phyloP scores from a whole-genome alignment of 2,113 vertebrate genomes.

The Corvus hawaiiensis region DNA sequence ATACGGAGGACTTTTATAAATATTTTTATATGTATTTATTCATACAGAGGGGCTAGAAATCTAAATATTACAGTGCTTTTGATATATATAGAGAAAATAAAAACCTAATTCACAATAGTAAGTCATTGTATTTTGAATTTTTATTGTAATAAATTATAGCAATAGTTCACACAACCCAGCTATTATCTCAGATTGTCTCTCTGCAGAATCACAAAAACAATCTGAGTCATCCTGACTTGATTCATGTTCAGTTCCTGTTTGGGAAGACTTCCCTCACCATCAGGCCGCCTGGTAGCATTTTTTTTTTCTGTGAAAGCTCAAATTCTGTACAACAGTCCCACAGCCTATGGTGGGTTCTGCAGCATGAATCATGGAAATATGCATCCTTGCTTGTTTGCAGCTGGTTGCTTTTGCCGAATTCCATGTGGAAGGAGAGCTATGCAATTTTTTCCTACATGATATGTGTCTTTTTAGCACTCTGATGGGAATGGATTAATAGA shows the following conservation, averaged over 20 bases:
- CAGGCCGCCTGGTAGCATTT: not conserved
- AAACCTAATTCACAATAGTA: not conserved
- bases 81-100: not conserved
- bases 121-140: constrained; percentile 12
- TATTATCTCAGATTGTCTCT: constrained; percentile 58
- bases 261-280: constrained; percentile 17
- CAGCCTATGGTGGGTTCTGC: not conserved
- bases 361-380: constrained; percentile 48
- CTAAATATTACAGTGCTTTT: not conserved
- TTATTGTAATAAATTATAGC: constrained; percentile 39
- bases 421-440: not conserved
- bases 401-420: not conserved
- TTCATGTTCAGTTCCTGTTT: constrained; percentile 55
- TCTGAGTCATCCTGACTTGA: constrained; percentile 37
- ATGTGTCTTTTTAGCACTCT: not conserved
- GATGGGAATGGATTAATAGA: not conserved
- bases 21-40: not conserved
- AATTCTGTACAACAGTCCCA: not conserved
- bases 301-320: not conserved
- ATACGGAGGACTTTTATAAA: not conserved
- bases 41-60: not conserved
- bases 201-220: constrained; percentile 51
- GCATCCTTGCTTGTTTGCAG: not conserved
- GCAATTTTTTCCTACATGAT: not conserved
- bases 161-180: constrained; percentile 29